Base-by-base conservation (phyloP, 1,140 invertebrate species). In the Drosophila erecta region DNA sequence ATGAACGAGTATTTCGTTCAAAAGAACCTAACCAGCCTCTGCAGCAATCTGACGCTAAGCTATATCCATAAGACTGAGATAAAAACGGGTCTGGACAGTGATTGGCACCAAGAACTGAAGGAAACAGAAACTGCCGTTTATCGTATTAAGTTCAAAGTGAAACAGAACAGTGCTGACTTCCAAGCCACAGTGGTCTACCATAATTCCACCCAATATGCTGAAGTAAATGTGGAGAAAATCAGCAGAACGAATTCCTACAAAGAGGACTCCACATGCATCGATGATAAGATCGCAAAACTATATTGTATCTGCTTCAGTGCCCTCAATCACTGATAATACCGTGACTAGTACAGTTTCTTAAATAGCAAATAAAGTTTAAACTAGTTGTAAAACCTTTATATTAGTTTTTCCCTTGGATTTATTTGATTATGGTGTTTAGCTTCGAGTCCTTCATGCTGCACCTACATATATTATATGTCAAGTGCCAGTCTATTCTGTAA, bases 241-340 rank as follows among this genome's bases (percentile, higher is more conserved):
- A 95, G 94, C 74, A 92, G 95, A 27, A 92, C 95, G 8, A 94
- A 95, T 71, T 91, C 92, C 0, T 96, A 96, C 79, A 92, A 89
- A 10, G 91, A 92, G 1, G 92, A 93, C 46, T 93, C 93, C 12
- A 79, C 78, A 11, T 95, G 94, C 75, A 92, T 94, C 3, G 66
- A 90, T 17, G 91, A 93, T 55, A 93, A 93, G 40, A 77, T 91
- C 43, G 91, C 94, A 12, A 94, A 94, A 74, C 93, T 94, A 51
- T 95, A 93, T 90, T 95, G 94, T 20, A 79, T 84, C 44, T 84
- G 80, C 38, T 51, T 54, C 0, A 74, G 56, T 50, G 62, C 69
- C 33, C 55, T 78, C 2, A 24, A 4, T 17, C 60, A 64, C 33
- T 1, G 33, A 3, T 17, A 17, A 17, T 17, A 17, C 17, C 17